These are phyloP conservation scores for Protomyctophum bolini DNA, from an alignment of 2,113 vertebrate genomes.

Conservation along the genomic window DNA sequence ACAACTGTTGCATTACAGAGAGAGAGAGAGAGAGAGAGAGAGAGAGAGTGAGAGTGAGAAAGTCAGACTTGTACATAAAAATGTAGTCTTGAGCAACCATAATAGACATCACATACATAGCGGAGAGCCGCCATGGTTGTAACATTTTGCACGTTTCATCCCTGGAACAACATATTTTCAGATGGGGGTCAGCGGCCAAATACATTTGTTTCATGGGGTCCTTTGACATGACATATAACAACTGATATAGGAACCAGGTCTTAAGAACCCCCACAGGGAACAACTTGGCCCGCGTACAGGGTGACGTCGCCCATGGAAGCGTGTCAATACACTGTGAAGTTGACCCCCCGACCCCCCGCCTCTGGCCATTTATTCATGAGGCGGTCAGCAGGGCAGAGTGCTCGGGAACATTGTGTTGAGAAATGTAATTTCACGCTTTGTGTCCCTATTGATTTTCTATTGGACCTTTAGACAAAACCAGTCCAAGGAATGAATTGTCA, in stretches of 20 bases:
- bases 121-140: too few species aligned
- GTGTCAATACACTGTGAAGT: conserved; percentile 52
- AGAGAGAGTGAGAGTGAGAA: too few species aligned
- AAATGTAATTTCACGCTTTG: conserved; percentile 76
- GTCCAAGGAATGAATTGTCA: conserved; percentile 45
- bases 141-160: too few species aligned
- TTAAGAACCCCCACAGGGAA: background rate
- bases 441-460: conserved; percentile 66
- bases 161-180: too few species aligned
- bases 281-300: conserved; percentile 20
- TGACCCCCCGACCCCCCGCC: conserved; percentile 32
- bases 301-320: conserved; percentile 15
- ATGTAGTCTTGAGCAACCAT: too few species aligned
- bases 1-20: background rate
- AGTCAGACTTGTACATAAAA: background rate
- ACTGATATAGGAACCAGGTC: too few species aligned
- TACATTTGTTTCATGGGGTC: too few species aligned
- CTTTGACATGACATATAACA: too few species aligned
- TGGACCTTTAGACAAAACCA: conserved; percentile 58
- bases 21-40: background rate
- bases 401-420: conserved; percentile 51
- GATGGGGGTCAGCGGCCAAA: too few species aligned
- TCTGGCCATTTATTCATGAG: conserved; percentile 26
- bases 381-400: conserved; percentile 34
- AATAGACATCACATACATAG: too few species aligned